A percentile compares a stretch with the other conserved stretches of the same genome.
These are phyloP conservation scores for Pseudotriccus pelzelni DNA, from an alignment of 2,797 vertebrate species.

Conservation along the genomic window DNA sequence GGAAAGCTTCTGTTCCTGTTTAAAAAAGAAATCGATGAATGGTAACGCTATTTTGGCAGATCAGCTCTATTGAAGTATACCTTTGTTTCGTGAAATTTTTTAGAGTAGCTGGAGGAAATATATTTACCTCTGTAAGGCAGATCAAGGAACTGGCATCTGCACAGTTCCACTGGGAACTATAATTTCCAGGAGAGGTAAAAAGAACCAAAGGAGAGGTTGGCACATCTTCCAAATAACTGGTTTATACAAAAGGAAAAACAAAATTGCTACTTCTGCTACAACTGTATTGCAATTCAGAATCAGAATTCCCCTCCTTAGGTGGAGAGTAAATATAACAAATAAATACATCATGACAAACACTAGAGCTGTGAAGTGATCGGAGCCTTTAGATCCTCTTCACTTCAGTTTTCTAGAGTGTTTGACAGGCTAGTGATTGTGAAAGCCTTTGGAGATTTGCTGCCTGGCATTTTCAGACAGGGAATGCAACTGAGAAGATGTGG, in stretches of 20 bases:
- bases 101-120: conserved; percentile 29
- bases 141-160: conserved; percentile 1
- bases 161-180: not conserved
- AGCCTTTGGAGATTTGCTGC: not conserved
- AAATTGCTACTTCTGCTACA: not conserved
- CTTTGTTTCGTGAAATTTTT: not conserved
- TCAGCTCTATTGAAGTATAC: not conserved
- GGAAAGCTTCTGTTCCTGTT: conserved; percentile 13
- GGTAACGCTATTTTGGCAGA: conserved; percentile 47
- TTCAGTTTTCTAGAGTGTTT: not conserved
- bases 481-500: not conserved
- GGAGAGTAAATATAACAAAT: not conserved
- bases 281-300: not conserved
- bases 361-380: not conserved
- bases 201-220: not conserved
- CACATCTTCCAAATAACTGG: not conserved
- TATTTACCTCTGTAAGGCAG: conserved; percentile 10
- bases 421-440: not conserved
- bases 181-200: not conserved
- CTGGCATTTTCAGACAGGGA: not conserved
- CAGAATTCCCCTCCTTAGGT: not conserved
- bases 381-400: not conserved
- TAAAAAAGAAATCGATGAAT: not conserved
- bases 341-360: not conserved
- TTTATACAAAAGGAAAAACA: not conserved